These are phyloP conservation scores for Heteromyza rotundicornis DNA, from an alignment of 2,888 invertebrate genomes.

Conservation along the genomic window DNA sequence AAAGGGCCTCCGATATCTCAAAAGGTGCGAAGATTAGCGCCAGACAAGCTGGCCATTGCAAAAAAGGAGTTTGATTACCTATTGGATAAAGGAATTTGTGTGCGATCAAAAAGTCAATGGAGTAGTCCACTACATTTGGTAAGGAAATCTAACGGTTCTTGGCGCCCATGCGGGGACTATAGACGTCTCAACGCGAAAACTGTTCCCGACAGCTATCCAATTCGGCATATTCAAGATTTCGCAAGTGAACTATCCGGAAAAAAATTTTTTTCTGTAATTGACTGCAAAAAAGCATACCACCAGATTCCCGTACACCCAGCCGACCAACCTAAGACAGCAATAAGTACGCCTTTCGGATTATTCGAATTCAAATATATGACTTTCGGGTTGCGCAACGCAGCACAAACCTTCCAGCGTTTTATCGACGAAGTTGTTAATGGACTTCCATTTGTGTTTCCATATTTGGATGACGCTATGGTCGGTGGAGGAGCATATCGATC, in stretches of 20 bases:
- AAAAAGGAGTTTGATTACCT: no score
- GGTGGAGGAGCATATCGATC: slow-evolving; percentile 7
- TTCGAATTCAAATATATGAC: slow-evolving; percentile 25
- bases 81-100: no score
- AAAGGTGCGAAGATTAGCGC: no score
- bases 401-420: slow-evolving; percentile 19
- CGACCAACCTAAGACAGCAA: slow-evolving; percentile 18
- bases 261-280: slow-evolving; percentile 20
- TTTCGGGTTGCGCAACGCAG: slow-evolving; percentile 22
- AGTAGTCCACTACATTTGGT: no score
- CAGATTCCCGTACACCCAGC: slow-evolving; percentile 15
- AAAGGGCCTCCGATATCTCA: no score
- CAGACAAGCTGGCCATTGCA: no score
- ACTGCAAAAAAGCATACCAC: slow-evolving; percentile 18
- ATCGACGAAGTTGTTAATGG: slow-evolving; percentile 14
- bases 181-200: not conserved
- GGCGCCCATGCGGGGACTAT: no score
- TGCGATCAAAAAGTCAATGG: no score
- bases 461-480: slow-evolving; percentile 18
- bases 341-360: slow-evolving; percentile 23
- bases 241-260: slow-evolving; percentile 9
- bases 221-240: slow-evolving; percentile 14
- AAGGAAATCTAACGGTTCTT: no score
- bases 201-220: slow-evolving; percentile 2
- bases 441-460: slow-evolving; percentile 19